These are phyloP conservation scores for Orchestia grillus DNA, from an alignment of 1,140 invertebrate species.

Conservation along the genomic window DNA sequence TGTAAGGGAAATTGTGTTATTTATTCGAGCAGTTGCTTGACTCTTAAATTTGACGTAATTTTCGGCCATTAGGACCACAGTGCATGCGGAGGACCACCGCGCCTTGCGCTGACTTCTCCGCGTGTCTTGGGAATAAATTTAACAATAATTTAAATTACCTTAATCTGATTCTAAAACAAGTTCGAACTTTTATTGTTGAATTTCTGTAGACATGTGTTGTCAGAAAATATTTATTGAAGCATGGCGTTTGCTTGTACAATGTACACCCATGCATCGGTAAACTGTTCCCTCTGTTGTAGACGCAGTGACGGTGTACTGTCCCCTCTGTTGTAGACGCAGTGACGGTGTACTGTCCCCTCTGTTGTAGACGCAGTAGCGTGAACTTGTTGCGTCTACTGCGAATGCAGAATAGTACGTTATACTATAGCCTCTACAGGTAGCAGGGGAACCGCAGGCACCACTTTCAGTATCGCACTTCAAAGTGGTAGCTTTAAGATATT, in stretches of 20 bases:
- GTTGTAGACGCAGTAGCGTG: background rate
- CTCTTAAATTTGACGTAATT: background rate
- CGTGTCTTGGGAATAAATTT: too few species aligned
- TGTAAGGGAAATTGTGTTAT: background rate
- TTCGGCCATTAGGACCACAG: background rate
- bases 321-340: background rate
- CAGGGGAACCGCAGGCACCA: background rate
- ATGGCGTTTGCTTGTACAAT: background rate
- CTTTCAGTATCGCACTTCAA: background rate
- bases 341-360: background rate
- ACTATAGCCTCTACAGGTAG: background rate
- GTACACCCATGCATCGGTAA: background rate
- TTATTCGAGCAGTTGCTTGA: background rate
- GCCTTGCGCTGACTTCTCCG: too few species aligned
- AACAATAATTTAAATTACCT: too few species aligned
- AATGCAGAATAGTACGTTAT: background rate
- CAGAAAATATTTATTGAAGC: background rate
- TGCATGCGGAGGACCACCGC: background rate
- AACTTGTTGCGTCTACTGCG: background rate
- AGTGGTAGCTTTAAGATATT: background rate
- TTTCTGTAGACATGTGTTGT: background rate
- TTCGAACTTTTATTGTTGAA: background rate
- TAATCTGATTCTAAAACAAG: background rate
- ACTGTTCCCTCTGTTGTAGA: background rate
- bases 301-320: background rate